These are phyloP conservation scores for Mayetiola destructor DNA, from an alignment of 2,888 invertebrate species.

Conservation along the genomic window DNA sequence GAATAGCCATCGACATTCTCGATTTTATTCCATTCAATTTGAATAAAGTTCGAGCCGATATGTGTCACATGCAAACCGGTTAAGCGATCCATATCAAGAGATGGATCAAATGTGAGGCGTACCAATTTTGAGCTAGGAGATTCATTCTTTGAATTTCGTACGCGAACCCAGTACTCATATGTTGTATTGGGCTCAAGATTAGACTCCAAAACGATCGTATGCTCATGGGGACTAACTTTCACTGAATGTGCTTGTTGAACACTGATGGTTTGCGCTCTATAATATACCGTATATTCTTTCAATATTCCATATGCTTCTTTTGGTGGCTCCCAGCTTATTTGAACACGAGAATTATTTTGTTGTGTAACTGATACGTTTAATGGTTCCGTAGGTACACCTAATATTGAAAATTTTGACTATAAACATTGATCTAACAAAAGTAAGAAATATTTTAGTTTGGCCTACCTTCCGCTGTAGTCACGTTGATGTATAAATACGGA, in stretches of 20 bases:
- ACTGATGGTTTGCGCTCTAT: slow-evolving; percentile 49
- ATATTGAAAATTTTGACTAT: no score
- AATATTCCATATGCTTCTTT: slow-evolving; percentile 46
- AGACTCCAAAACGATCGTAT: slow-evolving; percentile 20
- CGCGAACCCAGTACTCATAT: slow-evolving; percentile 37
- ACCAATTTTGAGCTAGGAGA: slow-evolving; percentile 47
- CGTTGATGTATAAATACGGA: slow-evolving; percentile 46
- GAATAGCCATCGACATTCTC: slow-evolving; percentile 45
- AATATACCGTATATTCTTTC: slow-evolving; percentile 46
- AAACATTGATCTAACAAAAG: no score
- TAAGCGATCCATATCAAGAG: slow-evolving; percentile 47
- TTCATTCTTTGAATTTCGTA: slow-evolving; percentile 45
- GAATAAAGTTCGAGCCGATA: slow-evolving; percentile 39
- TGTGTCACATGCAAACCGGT: slow-evolving; percentile 39
- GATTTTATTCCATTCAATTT: slow-evolving; percentile 46
- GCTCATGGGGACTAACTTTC: slow-evolving; percentile 19
- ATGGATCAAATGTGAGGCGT: slow-evolving; percentile 46
- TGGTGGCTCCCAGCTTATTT: slow-evolving; percentile 56
- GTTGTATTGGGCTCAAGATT: slow-evolving; percentile 22
- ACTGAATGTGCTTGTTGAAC: slow-evolving; percentile 26
- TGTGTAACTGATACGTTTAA: slow-evolving; percentile 48
- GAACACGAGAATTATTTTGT: slow-evolving; percentile 46
- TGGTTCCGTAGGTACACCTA: slow-evolving; percentile 58
- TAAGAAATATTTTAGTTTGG: no score
- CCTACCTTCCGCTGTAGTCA: slow-evolving; percentile 50